Conservation (phyloP, 2,113 vertebrate species). For the Chloropsis cyanopogon region DNA sequence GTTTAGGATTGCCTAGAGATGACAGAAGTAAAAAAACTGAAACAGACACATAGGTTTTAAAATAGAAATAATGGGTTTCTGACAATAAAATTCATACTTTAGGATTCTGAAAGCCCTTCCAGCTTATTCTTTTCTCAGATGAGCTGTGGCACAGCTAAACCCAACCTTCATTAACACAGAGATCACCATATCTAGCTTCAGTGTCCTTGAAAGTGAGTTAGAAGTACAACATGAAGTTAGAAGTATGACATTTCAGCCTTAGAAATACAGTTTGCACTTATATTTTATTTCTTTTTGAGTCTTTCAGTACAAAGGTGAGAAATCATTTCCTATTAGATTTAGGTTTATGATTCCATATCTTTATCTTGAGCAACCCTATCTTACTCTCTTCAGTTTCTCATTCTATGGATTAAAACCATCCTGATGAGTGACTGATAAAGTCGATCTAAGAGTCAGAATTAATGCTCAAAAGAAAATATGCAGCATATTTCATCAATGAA, state of each 20-base stretch:
- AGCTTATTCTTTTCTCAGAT: neutral
- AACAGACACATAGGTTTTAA: neutral
- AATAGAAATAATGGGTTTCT: neutral
- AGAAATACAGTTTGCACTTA: neutral
- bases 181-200: neutral
- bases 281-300: constrained; percentile 10
- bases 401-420: constrained; percentile 2
- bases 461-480: neutral
- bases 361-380: neutral
- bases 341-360: neutral
- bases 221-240: neutral
- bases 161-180: neutral
- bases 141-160: neutral
- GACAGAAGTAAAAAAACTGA: neutral
- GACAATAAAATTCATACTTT: neutral
- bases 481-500: neutral
- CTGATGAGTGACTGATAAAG: constrained; percentile 14
- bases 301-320: constrained; percentile 24
- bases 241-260: neutral
- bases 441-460: neutral
- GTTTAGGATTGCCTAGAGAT: neutral
- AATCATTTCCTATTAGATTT: constrained; percentile 37
- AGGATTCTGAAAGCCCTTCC: neutral
- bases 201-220: neutral
- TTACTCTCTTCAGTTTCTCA: neutral